A percentile compares a stretch with the other conserved stretches of the same genome.
Conservation (phyloP, 2,888 invertebrate genomes). For the Nesidiocoris tenuis region DNA sequence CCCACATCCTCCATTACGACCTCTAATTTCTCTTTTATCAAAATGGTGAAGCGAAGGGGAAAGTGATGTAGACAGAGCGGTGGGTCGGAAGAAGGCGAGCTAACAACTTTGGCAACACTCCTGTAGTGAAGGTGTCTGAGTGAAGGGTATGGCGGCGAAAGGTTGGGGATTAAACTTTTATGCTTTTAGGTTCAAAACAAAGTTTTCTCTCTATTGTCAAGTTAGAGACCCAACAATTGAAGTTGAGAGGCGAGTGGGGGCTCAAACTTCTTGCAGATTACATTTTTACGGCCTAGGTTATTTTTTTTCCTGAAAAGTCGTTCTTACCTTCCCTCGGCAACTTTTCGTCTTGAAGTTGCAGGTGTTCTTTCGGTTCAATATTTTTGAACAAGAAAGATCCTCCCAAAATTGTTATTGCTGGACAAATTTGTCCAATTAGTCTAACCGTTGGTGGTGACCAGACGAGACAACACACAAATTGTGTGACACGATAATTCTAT, state of each 20-base stretch:
- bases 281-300: conserved; percentile 33
- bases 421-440: too few relatives aligned
- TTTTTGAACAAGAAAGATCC: neutral
- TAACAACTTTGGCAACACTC: conserved; percentile 36
- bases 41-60: conserved; percentile 11
- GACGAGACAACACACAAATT: too few relatives aligned
- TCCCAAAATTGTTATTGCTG: too few relatives aligned
- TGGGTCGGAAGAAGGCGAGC: conserved; percentile 16
- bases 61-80: conserved; percentile 12
- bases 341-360: neutral
- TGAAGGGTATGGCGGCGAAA: neutral
- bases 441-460: too few relatives aligned
- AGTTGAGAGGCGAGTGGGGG: conserved; percentile 22
- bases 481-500: too few relatives aligned
- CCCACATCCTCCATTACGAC: conserved; percentile 14
- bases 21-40: conserved; percentile 36
- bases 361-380: neutral
- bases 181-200: conserved; percentile 38
- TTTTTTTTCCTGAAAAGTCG: conserved; percentile 12
- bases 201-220: conserved; percentile 41
- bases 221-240: conserved; percentile 38
- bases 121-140: conserved; percentile 16
- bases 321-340: neutral
- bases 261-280: conserved; percentile 32
- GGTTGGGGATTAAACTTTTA: conserved; percentile 35